These are phyloP conservation scores for Druon quercuslanigerum DNA, from an alignment of 1,140 invertebrate species.

Conservation along the genomic window DNA sequence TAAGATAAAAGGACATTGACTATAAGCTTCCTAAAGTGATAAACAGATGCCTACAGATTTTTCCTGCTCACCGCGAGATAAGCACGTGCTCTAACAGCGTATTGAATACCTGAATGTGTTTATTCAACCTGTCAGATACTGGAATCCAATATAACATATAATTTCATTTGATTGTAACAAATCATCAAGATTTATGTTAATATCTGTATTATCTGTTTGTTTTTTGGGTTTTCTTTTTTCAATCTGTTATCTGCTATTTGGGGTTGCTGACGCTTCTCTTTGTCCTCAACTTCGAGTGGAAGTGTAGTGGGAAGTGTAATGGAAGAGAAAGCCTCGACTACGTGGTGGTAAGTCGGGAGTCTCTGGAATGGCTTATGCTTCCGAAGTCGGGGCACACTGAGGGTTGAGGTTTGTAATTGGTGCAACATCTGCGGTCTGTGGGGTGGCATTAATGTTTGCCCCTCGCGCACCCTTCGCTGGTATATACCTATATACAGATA, in stretches of 20 bases:
- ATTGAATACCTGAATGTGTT: too few species aligned
- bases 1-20: too few species aligned
- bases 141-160: too few species aligned
- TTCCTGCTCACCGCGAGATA: too few species aligned
- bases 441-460: slow-evolving; percentile 73
- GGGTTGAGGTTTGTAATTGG: slow-evolving; percentile 74
- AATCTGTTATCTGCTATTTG: slow-evolving; percentile 37
- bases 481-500: slow-evolving; percentile 5
- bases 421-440: slow-evolving; percentile 74
- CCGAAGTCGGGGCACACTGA: slow-evolving; percentile 47
- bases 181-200: too few species aligned
- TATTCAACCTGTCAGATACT: too few species aligned
- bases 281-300: slow-evolving; percentile 15
- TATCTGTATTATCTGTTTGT: too few species aligned
- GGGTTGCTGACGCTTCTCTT: slow-evolving; percentile 12
- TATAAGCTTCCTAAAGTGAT: too few species aligned
- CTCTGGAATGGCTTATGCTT: slow-evolving; percentile 50
- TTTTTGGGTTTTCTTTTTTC: slow-evolving; percentile 10
- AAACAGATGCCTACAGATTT: too few species aligned
- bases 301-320: slow-evolving; percentile 35
- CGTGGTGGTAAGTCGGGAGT: slow-evolving; percentile 50
- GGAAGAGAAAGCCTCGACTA: slow-evolving; percentile 48
- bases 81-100: too few species aligned
- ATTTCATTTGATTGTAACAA: too few species aligned
- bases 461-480: slow-evolving; percentile 33